Conservation (phyloP, 2,888 invertebrate genomes). For the Arge pagana region DNA sequence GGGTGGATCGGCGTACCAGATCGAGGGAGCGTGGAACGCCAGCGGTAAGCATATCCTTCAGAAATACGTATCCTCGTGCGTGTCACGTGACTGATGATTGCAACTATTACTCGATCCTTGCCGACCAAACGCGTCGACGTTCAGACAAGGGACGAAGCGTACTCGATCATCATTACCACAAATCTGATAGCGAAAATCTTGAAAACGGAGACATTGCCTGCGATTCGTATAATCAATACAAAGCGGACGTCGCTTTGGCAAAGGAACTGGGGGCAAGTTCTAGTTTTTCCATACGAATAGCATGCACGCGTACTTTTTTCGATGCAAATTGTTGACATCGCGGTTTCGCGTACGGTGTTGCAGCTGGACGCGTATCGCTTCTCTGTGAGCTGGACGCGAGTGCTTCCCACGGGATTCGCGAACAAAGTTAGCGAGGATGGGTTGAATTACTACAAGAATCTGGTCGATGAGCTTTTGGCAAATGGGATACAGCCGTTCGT, state of each 20-base stretch:
- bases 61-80: neutral
- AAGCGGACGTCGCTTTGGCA: conserved; percentile 38
- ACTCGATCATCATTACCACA: too few species aligned
- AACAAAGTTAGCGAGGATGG: conserved; percentile 30
- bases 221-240: conserved; percentile 43
- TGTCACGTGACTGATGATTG: neutral
- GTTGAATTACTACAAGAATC: conserved; percentile 56
- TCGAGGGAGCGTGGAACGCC: conserved; percentile 68
- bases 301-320: conserved; percentile 32
- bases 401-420: conserved; percentile 52
- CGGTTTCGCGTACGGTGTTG: conserved; percentile 34
- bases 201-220: conserved; percentile 44
- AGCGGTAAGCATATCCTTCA: conserved; percentile 56
- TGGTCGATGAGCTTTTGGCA: conserved; percentile 55
- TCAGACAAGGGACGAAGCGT: too few species aligned
- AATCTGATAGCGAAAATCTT: too few species aligned
- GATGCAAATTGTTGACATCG: too few species aligned
- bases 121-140: neutral
- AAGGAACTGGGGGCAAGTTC: conserved; percentile 38
- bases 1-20: conserved; percentile 64
- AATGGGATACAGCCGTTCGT: conserved; percentile 72
- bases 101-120: too few species aligned
- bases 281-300: too few species aligned
- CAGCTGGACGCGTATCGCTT: conserved; percentile 53
- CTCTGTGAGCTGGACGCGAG: neutral